Base-by-base conservation (phyloP, 2,888 invertebrate genomes). In the Pseudanteris insignis region DNA sequence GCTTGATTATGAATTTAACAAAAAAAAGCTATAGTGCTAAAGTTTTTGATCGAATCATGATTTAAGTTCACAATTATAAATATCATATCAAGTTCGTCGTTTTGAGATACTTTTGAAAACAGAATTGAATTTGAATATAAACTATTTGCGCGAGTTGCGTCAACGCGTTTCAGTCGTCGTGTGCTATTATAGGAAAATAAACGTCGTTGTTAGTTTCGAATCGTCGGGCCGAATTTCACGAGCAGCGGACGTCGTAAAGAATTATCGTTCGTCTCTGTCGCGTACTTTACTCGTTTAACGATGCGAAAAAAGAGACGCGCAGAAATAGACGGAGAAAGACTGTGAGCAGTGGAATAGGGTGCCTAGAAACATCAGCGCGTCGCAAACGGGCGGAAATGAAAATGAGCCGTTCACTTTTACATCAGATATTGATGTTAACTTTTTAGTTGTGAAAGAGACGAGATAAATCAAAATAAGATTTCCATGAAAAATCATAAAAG, bases 221-320 rank as follows among this genome's bases (percentile, higher is more conserved):
- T 50, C 26, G 61, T 12, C 50, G 15, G 46, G 55, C 47, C 62
- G 51, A 57, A 57, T 62, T 57, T 62, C 62, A 48, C 44, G 50
- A 51, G 62, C 37, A 48, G 34, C 62, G 57, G 57, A 62, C 62
- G 57, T 62, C 57, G 62, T 62, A 62, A 62, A 57, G 62, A 62
- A 62, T 62, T 48, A 62, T 62, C 61, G 61, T 61, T 62, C 51
- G 47, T 61, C 51, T 55, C 40, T 62, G 50, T 55, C 62, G 46
- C 41, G 51, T 40, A 62, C 62, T 62, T 62, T 62, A 57, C 53
- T 58, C 53, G 53, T 44, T 53, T 53, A 63, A 63, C 63, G 63
- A 63, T 58, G 63, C 53, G 63, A 63, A 58, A 63, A 63, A 58
- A 63, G 58, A 63, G 53, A 37, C 53, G 48, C 38, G 62, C 44